Base-by-base conservation (phyloP, 2,797 vertebrate genomes). In the Trematomus bernacchii region DNA sequence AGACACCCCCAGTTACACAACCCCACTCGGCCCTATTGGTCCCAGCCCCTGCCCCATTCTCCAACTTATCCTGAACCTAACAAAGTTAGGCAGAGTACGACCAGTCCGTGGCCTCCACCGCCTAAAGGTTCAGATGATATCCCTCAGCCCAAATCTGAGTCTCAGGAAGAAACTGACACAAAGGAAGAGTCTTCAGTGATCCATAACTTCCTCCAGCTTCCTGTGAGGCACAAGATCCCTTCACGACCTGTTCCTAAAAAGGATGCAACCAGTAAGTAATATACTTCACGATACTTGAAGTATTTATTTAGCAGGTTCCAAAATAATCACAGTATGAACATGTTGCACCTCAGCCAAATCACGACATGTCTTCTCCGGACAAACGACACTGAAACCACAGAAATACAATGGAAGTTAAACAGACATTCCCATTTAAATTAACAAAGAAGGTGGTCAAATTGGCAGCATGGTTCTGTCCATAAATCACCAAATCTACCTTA, bases 211-310 rank as follows among this genome's bases (percentile, higher is more conserved):
- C 80, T 84, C 4, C 68, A 13, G 1, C 70, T 91, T 19, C 55
- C 73, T 14, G 21, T 4, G 0, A 74, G 21, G 73, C 79, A 74
- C 0, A 94, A 64, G 18, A 87, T 72, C n/a, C 73, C 80, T 55
- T 71, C 73, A 52, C 51, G 18, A 72, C 72, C 71, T 44, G 11
- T 15, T 0, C 69, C 80, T 0, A 87, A 73, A 72, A 87, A 76
- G 27, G 63, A 84, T 10, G 91, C 72, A 76, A 80, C 87, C 70
- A 89, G 94, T 94, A 90, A 44, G 94, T 87, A 54, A 19, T 10
- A 27, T 4, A 18, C 4, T 6, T 43, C 18, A 16, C 18, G 33
- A 11, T 30, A 63, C 44, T 15, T 27, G 59, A 61, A 15, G 19
- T 61, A 46, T 6, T 58, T 19, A 58, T 27, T 27, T 27, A 27